Conservation (phyloP, 2,113 vertebrate genomes). For the Spea multiplicata region DNA sequence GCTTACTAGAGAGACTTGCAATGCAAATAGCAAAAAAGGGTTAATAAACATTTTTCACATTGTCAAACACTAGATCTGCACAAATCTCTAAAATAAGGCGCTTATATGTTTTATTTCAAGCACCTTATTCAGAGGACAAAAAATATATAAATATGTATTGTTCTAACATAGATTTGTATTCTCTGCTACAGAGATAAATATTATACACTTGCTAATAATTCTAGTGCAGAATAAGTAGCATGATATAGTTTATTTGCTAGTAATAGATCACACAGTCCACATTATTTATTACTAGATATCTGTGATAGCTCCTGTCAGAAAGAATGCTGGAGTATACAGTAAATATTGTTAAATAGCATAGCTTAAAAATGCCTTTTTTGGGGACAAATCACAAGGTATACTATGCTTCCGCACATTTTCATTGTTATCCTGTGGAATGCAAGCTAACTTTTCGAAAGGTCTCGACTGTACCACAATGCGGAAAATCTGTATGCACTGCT, state of each 20-base stretch:
- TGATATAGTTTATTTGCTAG: conserved; percentile 57
- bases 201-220: conserved; percentile 60
- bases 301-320: conserved; percentile 51
- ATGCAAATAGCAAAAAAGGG: neutral
- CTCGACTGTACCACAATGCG: too few species aligned
- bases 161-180: conserved; percentile 56
- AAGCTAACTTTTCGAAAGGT: too few species aligned
- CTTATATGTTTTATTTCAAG: conserved; percentile 7
- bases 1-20: neutral
- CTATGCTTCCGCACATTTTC: too few species aligned
- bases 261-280: conserved; percentile 51
- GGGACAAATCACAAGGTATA: neutral
- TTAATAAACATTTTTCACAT: conserved; percentile 15
- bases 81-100: neutral
- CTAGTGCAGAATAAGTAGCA: conserved; percentile 60
- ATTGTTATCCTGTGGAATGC: too few species aligned
- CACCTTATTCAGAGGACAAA: conserved; percentile 46
- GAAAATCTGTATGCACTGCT: too few species aligned
- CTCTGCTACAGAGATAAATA: conserved; percentile 61
- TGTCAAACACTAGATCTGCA: conserved; percentile 15
- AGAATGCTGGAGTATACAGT: conserved; percentile 13
- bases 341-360: conserved; percentile 8
- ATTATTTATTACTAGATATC: conserved; percentile 41
- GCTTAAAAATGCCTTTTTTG: neutral
- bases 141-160: conserved; percentile 60